These are phyloP conservation scores for Aurelia aurita complex sp. Pacific DNA, from an alignment of 30 jellyfish, hydroid and myxozoan genomes.

Conservation along the genomic window DNA sequence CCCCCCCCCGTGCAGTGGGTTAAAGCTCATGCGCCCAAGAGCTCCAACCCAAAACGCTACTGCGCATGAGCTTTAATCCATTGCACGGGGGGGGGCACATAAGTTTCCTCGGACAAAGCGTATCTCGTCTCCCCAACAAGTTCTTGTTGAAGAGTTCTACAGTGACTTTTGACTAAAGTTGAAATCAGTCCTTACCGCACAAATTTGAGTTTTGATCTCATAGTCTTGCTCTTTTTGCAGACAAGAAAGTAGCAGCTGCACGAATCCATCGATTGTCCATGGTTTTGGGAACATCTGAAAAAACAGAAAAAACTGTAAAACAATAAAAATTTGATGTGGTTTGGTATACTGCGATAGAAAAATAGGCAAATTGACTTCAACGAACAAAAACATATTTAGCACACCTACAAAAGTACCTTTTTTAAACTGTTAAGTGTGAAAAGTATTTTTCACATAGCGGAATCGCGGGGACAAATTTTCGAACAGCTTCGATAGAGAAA, in stretches of 20 bases:
- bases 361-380: neutral
- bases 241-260: slow-evolving; percentile 29
- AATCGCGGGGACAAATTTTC: no score
- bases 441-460: no score
- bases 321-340: neutral
- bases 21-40: no score
- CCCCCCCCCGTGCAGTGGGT: no score
- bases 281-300: slow-evolving; percentile 62
- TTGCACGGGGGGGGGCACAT: no score
- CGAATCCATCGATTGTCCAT: slow-evolving; percentile 49
- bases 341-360: neutral
- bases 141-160: neutral
- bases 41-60: no score
- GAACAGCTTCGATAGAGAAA: no score
- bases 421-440: no score
- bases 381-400: no score
- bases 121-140: neutral
- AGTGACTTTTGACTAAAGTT: neutral
- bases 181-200: slow-evolving; percentile 47
- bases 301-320: neutral
- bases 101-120: no score
- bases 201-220: slow-evolving; percentile 34
- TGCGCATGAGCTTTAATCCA: no score
- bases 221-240: slow-evolving; percentile 31
- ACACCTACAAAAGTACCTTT: no score